Conservation (phyloP, 2,113 vertebrate species). For the Vulpes vulpes region DNA sequence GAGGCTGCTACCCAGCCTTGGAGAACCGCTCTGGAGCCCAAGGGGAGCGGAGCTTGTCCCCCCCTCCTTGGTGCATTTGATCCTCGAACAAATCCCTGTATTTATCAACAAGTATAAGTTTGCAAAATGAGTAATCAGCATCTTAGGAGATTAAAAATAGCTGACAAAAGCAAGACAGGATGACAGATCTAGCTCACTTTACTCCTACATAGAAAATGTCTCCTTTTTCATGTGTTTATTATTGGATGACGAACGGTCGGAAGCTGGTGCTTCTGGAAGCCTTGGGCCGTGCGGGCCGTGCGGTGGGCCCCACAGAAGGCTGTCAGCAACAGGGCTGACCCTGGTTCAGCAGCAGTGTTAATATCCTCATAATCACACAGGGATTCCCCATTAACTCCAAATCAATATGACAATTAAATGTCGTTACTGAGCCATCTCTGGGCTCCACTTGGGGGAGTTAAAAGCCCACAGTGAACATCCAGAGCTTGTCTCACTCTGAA, state of each 20-base stretch:
- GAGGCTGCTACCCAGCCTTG: neutral
- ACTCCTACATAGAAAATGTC: constrained; percentile 61
- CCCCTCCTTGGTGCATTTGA: neutral
- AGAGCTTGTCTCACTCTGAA: constrained; percentile 55
- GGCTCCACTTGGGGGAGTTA: constrained; percentile 76
- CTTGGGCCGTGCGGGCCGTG: neutral
- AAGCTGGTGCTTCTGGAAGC: neutral
- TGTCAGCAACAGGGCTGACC: neutral
- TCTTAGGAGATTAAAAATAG: constrained; percentile 80
- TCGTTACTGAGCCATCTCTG: constrained; percentile 50
- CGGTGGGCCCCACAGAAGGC: neutral
- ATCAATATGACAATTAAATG: constrained; percentile 70
- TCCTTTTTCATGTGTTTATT: constrained; percentile 55
- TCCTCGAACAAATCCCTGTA: constrained; percentile 39
- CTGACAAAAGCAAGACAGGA: constrained; percentile 64
- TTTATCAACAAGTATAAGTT: constrained; percentile 72
- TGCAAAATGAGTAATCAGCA: constrained; percentile 72
- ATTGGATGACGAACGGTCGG: neutral
- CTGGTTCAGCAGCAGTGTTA: neutral
- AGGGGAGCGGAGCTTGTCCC: neutral
- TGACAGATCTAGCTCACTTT: constrained; percentile 46
- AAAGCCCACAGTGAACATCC: constrained; percentile 59
- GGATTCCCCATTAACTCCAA: constrained; percentile 52
- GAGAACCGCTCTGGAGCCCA: neutral
- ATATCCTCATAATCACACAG: neutral